Percentiles rank a stretch among this genome's conserved stretches.
phyloP scores from a whole-genome alignment of 2,888 invertebrate genomes.

The Drosophila recens region DNA sequence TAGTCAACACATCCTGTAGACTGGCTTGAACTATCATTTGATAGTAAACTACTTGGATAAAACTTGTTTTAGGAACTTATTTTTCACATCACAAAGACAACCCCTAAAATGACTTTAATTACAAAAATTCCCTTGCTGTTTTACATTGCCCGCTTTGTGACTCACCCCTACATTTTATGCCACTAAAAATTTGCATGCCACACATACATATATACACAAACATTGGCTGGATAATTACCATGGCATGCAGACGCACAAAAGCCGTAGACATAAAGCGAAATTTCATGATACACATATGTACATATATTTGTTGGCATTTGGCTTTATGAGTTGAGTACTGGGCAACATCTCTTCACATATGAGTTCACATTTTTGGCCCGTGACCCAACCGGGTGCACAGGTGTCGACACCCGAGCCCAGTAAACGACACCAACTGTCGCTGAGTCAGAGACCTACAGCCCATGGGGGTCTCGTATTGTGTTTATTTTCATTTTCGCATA shows the following conservation, averaged over 20 bases:
- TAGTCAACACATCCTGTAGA: neutral
- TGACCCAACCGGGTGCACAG: conserved; percentile 72
- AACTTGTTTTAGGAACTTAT: neutral
- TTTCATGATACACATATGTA: conserved; percentile 55
- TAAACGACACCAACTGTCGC: conserved; percentile 46
- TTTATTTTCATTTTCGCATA: conserved; percentile 75
- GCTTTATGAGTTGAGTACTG: conserved; percentile 38
- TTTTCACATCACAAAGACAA: neutral
- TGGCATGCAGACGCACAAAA: conserved; percentile 65
- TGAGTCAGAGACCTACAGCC: conserved; percentile 54
- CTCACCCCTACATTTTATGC: conserved; percentile 14
- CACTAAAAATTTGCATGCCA: conserved; percentile 29
- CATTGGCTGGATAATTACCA: conserved; percentile 63
- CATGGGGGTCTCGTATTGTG: conserved; percentile 50
- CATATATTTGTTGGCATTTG: conserved; percentile 46
- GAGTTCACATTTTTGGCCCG: conserved; percentile 79
- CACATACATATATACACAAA: conserved; percentile 2
- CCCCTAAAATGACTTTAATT: neutral
- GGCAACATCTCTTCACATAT: conserved; percentile 62
- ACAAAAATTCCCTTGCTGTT: neutral
- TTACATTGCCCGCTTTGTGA: conserved; percentile 24
- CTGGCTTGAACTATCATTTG: neutral
- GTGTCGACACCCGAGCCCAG: conserved; percentile 67
- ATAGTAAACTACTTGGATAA: too few species aligned
- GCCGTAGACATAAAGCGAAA: conserved; percentile 54